Evolutionary conservation across 2,888 invertebrate species (phyloP).

Genomic region (Saturnia pavonia): DNA sequence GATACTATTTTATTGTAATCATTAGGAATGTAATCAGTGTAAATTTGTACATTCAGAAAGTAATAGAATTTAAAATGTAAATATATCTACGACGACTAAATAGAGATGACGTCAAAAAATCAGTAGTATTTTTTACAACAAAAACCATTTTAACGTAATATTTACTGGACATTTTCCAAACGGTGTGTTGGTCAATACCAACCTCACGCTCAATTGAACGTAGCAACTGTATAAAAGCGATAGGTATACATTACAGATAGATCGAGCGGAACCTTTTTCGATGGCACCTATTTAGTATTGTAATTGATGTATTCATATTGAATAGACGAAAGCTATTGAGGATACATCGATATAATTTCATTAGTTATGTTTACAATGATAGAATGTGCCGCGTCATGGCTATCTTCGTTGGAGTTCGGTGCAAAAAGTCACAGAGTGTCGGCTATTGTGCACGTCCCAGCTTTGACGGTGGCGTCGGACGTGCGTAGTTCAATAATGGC

Average conservation of each 20-base stretch:
- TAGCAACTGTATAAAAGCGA: slow-evolving; percentile 29
- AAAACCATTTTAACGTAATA: neutral
- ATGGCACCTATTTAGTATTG: slow-evolving; percentile 46
- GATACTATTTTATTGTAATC: slow-evolving; percentile 1
- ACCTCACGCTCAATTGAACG: slow-evolving; percentile 6
- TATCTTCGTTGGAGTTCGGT: slow-evolving; percentile 66
- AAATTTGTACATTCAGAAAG: neutral
- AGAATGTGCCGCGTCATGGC: slow-evolving; percentile 62
- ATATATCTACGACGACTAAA: neutral
- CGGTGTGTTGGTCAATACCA: neutral
- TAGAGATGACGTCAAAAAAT: neutral
- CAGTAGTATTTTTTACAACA: neutral
- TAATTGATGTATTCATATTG: slow-evolving; percentile 60
- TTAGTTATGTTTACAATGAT: slow-evolving; percentile 67
- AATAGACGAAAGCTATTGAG: slow-evolving; percentile 55
- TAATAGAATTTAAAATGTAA: too few species aligned
- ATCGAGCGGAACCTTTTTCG: slow-evolving; percentile 44
- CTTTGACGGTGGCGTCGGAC: slow-evolving; percentile 44
- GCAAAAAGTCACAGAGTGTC: slow-evolving; percentile 64
- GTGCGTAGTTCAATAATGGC: slow-evolving; percentile 73
- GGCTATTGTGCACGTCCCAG: slow-evolving; percentile 43
- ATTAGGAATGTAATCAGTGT: neutral
- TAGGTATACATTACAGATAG: slow-evolving; percentile 39
- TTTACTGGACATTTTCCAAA: neutral
- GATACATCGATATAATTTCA: slow-evolving; percentile 66